phyloP scores from a whole-genome alignment of 2,888 invertebrate species.

The Xanthia togata region DNA sequence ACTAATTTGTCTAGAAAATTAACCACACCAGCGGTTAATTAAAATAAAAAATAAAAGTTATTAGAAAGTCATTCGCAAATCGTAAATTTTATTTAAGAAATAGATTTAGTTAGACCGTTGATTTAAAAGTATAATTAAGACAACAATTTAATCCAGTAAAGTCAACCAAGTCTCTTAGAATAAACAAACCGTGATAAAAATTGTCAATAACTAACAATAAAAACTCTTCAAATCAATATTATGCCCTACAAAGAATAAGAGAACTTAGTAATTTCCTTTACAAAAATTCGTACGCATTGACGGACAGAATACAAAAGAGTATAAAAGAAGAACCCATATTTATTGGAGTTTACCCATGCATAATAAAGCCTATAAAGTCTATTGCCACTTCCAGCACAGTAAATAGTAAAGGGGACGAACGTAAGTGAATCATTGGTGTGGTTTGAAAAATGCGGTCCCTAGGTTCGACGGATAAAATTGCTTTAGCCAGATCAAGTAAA shows the following conservation, averaged over 20 bases:
- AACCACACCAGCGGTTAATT: neutral
- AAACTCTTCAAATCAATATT: neutral
- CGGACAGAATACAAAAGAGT: slow-evolving; percentile 25
- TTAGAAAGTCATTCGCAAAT: neutral
- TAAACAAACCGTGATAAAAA: slow-evolving; percentile 1
- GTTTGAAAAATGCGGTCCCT: slow-evolving; percentile 69
- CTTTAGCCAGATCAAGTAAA: slow-evolving; percentile 68
- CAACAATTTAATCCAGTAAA: neutral
- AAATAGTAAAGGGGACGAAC: slow-evolving; percentile 64
- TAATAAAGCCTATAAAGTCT: slow-evolving; percentile 61
- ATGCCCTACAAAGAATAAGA: slow-evolving; percentile 37
- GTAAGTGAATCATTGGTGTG: slow-evolving; percentile 70
- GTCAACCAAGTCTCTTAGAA: neutral
- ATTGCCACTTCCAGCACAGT: slow-evolving; percentile 64
- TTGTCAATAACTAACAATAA: neutral
- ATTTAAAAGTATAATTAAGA: neutral
- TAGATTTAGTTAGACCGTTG: slow-evolving; percentile 2
- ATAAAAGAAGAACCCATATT: slow-evolving; percentile 32
- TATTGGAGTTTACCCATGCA: slow-evolving; percentile 46
- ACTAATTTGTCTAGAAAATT: slow-evolving; percentile 12
- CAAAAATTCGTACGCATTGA: slow-evolving; percentile 28
- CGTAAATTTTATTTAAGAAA: neutral
- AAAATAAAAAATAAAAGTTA: neutral
- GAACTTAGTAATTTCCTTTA: slow-evolving; percentile 34
- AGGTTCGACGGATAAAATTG: slow-evolving; percentile 70